Percentiles rank a stretch among this genome's conserved stretches.
phyloP scores from a whole-genome alignment of 2,797 vertebrate genomes.

The Ataeniobius toweri region DNA sequence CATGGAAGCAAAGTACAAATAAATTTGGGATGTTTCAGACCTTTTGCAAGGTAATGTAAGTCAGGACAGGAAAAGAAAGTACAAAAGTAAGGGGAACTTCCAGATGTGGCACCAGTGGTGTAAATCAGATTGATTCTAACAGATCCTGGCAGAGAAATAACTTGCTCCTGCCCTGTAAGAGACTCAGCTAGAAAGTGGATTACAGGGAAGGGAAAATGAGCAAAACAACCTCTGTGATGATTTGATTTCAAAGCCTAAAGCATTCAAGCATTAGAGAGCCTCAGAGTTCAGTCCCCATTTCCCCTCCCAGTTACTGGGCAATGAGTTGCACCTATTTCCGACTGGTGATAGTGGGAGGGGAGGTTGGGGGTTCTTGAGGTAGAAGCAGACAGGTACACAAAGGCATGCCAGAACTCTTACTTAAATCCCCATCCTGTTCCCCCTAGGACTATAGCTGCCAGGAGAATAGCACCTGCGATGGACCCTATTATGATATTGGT shows the following conservation, averaged over 20 bases:
- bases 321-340: conserved; percentile 30
- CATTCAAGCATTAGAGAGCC: conserved; percentile 30
- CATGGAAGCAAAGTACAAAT: not conserved
- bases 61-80: not conserved
- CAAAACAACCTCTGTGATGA: conserved; percentile 1
- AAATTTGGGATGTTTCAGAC: not conserved
- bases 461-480: conserved; percentile 95
- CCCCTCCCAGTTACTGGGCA: conserved; percentile 21
- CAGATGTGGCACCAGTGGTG: conserved; percentile 44
- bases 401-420: conserved; percentile 88
- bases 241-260: conserved; percentile 25
- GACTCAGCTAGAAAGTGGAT: not conserved
- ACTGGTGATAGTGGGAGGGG: conserved; percentile 46
- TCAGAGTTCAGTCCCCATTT: conserved; percentile 26
- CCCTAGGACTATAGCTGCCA: conserved; percentile 96
- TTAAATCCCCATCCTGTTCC: conserved; percentile 99
- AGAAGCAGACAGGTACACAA: conserved; percentile 79
- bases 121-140: conserved; percentile 16
- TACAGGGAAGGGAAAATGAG: conserved; percentile 1
- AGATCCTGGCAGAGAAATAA: conserved; percentile 47
- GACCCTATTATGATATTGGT: conserved; percentile 99
- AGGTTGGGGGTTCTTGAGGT: conserved; percentile 47
- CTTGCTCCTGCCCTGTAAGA: conserved; percentile 17
- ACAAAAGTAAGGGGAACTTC: conserved; percentile 9
- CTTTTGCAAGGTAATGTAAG: conserved; percentile 1